phyloP scores from a whole-genome alignment of 2,113 vertebrate species.

The Hemicordylus capensis region DNA sequence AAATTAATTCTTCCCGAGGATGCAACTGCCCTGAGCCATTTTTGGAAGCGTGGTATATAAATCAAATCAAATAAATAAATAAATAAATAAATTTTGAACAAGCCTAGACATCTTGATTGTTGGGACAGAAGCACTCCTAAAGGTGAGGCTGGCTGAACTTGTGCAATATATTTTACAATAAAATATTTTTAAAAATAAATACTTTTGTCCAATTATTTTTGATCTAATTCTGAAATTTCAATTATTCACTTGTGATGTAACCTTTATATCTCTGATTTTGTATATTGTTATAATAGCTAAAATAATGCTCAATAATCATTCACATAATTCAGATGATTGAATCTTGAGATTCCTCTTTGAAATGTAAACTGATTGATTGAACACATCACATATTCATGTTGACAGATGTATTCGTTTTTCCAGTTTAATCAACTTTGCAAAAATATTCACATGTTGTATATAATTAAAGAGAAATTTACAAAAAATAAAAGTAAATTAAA shows the following conservation, averaged over 20 bases:
- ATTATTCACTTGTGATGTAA: not conserved
- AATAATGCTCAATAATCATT: not conserved
- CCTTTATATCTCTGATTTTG: not conserved
- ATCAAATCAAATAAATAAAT: too few species aligned
- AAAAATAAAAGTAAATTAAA: not conserved
- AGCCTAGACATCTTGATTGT: not conserved
- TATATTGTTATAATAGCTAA: not conserved
- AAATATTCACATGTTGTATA: not conserved
- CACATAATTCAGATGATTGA: not conserved
- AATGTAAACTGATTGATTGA: not conserved
- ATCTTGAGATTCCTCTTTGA: not conserved
- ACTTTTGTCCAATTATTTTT: not conserved
- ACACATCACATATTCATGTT: not conserved
- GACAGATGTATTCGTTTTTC: slow-evolving; percentile 43
- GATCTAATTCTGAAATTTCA: not conserved
- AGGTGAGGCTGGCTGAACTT: not conserved
- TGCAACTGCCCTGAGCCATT: too few species aligned
- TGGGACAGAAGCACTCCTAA: not conserved
- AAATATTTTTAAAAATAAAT: slow-evolving; percentile 8
- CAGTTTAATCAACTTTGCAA: slow-evolving; percentile 26
- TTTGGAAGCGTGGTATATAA: too few species aligned
- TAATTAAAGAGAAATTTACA: not conserved
- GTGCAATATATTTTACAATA: not conserved
- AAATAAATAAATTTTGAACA: not conserved
- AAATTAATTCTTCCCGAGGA: not conserved